phyloP scores from a whole-genome alignment of 2,888 invertebrate species.

The Cosmia trapezina region DNA sequence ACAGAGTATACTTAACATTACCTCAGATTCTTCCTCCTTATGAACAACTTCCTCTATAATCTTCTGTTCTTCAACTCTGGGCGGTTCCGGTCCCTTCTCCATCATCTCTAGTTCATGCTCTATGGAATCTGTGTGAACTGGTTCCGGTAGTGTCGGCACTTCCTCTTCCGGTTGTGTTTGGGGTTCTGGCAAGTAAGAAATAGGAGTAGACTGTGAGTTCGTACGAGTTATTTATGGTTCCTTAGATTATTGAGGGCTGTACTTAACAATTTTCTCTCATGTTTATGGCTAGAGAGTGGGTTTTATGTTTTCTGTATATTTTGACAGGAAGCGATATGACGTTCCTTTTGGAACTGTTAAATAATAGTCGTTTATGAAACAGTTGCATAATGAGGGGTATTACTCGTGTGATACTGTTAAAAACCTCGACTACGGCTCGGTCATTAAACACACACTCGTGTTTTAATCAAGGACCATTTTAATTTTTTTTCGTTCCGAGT shows the following conservation, averaged over 20 bases:
- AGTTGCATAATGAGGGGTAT: too few species aligned
- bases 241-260: too few species aligned
- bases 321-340: background rate
- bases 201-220: background rate
- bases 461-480: too few species aligned
- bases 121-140: constrained; percentile 48
- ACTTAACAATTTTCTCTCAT: background rate
- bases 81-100: constrained; percentile 55
- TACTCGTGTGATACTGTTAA: too few species aligned
- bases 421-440: too few species aligned
- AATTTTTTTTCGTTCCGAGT: too few species aligned
- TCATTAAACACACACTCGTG: too few species aligned
- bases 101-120: constrained; percentile 63
- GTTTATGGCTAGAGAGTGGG: background rate
- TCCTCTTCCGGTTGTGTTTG: constrained; percentile 61
- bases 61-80: constrained; percentile 59
- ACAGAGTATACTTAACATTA: constrained; percentile 33
- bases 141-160: constrained; percentile 48
- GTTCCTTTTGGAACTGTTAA: too few species aligned
- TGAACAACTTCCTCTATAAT: constrained; percentile 70
- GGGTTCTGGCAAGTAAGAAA: constrained; percentile 38
- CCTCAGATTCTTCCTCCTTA: constrained; percentile 81
- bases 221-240: background rate
- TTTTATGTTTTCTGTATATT: background rate
- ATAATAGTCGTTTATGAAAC: too few species aligned